These are phyloP conservation scores for Watsonalla cultraria DNA, from an alignment of 2,888 invertebrate species.

Conservation along the genomic window DNA sequence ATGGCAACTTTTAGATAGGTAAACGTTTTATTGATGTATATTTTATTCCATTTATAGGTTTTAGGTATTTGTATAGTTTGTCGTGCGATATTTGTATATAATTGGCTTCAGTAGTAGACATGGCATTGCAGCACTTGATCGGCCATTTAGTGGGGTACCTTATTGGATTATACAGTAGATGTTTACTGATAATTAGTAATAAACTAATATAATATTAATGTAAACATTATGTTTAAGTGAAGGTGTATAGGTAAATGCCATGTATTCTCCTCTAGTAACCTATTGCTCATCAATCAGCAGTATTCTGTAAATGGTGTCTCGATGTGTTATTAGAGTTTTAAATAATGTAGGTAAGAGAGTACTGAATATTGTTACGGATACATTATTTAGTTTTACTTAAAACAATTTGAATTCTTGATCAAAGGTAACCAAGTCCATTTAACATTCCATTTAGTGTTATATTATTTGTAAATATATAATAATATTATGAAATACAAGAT, in stretches of 20 bases:
- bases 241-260: neutral
- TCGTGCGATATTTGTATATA: neutral
- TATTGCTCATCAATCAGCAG: constrained; percentile 61
- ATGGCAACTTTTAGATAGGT: no score
- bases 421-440: constrained; percentile 66
- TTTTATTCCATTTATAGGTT: no score
- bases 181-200: neutral
- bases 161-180: neutral
- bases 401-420: constrained; percentile 46
- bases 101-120: neutral
- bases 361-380: constrained; percentile 67
- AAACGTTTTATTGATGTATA: no score
- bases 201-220: neutral
- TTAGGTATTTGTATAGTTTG: no score
- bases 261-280: constrained; percentile 6
- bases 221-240: neutral
- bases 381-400: constrained; percentile 48
- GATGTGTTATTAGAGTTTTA: constrained; percentile 44
- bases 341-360: constrained; percentile 54
- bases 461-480: constrained; percentile 60
- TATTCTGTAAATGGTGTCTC: constrained; percentile 58
- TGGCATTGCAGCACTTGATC: neutral
- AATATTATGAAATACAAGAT: constrained; percentile 43
- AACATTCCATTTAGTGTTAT: constrained; percentile 68
- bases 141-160: neutral